phyloP scores from a whole-genome alignment of 2,888 invertebrate species.

The Ochropleura plecta region DNA sequence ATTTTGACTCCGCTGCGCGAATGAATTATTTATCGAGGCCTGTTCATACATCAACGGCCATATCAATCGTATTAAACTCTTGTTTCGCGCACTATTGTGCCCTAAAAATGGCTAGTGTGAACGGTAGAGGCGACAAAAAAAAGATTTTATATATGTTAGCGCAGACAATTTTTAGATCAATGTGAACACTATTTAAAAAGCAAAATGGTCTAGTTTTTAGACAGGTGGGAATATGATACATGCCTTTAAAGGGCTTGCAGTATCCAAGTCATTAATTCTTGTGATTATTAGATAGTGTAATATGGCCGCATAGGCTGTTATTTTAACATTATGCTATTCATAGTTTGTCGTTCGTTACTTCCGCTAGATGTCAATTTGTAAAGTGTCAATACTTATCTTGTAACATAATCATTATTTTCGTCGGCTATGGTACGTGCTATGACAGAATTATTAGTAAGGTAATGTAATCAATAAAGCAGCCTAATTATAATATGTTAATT shows the following conservation, averaged over 20 bases:
- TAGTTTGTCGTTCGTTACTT: conserved; percentile 43
- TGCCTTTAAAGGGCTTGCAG: conserved; percentile 44
- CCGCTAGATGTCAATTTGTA: conserved; percentile 58
- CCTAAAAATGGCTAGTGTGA: conserved; percentile 81
- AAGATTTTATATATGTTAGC: conserved; percentile 69
- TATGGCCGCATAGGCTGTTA: conserved; percentile 10
- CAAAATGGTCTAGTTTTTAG: conserved; percentile 65
- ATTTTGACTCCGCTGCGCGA: conserved; percentile 64
- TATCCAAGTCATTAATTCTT: conserved; percentile 52
- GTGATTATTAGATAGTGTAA: conserved; percentile 39
- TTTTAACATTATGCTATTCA: conserved; percentile 31
- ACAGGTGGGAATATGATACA: conserved; percentile 62
- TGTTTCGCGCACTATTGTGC: conserved; percentile 78
- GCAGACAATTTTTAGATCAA: conserved; percentile 71
- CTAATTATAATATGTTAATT: conserved; percentile 56
- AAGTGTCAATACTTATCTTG: conserved; percentile 56
- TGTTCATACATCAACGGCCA: conserved; percentile 64
- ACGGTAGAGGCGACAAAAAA: conserved; percentile 73
- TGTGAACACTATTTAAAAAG: conserved; percentile 72
- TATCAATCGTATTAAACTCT: conserved; percentile 70
- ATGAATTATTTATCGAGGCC: conserved; percentile 81
- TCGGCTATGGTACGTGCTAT: conserved; percentile 34
- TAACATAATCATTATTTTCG: conserved; percentile 60
- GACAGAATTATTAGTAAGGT: conserved; percentile 50
- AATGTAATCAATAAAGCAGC: conserved; percentile 43